Base-by-base conservation (phyloP, 2,888 invertebrate species). In the Nebria brevicollis region DNA sequence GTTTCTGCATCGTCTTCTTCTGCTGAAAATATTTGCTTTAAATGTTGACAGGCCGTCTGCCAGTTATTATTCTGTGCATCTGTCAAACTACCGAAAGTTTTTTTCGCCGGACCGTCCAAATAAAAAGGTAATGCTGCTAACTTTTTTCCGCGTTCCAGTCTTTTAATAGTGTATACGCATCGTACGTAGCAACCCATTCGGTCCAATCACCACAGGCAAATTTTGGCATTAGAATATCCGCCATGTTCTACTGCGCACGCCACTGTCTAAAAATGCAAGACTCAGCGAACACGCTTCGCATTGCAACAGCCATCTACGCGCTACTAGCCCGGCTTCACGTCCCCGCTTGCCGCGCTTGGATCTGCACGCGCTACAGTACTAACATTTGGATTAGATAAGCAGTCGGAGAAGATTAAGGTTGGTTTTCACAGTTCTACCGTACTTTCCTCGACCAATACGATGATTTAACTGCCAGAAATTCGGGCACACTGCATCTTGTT, bases 1-100 rank as follows among this genome's bases (percentile, higher is more conserved):
- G 72, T n/a, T 34, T 72, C 72, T 20, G 8, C 34, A 20, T 26
- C 72, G 34, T 72, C 72, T n/a, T 72, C 72, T 26, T 72, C 72
- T 20, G 72, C 20, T 26, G 13, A 34, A 72, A 66, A 25, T 43
- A 66, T 1, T 20, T 66, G 15, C 66, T 66, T 66, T 66, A 66
- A 25, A 20, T n/a, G 15, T n/a, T 72, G 20, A 72, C 72, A 72
- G 13, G 25, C 13, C 13, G 72, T 72, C 13, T 20, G 13, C 72
- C 72, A 72, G 25, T 72, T 72, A 13, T 20, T 26, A 1, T 1
- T 15, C 34, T 72, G 72, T 34, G 20, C 26, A 15, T 15, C 72
- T n/a, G 2, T 13, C 34, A 72, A 72, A 72, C 72, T 72, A 13
- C 25, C 20, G 2, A 72, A 72, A 8, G 34, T 26, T 26, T 72